Evolutionary conservation across 2,888 invertebrate species (phyloP), one percentile per base, ranked within the genome.

Genomic region (Drosophila histrio): DNA sequence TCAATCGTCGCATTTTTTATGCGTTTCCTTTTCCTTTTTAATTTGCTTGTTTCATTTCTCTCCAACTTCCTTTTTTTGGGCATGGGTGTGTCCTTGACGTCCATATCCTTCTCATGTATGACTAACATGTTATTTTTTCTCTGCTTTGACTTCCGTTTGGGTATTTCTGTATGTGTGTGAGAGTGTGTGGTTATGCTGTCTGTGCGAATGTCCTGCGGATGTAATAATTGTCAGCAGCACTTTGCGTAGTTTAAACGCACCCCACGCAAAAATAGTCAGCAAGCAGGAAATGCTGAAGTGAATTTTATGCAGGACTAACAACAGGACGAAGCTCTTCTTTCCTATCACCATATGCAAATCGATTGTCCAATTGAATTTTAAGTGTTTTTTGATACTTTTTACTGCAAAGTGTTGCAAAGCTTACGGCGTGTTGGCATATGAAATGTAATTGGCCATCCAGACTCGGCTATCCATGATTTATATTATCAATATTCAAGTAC

Each of bases 151-250:
- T 76, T 75, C 72, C 69, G 66, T 59, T 69, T 34, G 11, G 38
- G 32, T 63, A 15, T 32, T 36, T 41, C 34, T 47, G 57, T 63
- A 30, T 50, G 56, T 46, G 53, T 63, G 15, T 19, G 15, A 26
- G 44, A 32, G 46, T 59, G 34, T 60, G 17, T 54, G 50, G 28
- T 19, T 38, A 32, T 49, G 41, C 36, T 58, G 56, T 54, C 47
- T 41, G 38, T 66, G 71, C 58, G 72, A 52, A 67, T 74, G 65
- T 73, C 79, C 71, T 84, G 85, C 87, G 85, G 85, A 87, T 85
- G 83, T 87, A 82, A 85, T 87, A 87, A 85, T 85, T 87, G 85
- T 87, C 87, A 82, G 80, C 70, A 86, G 77, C 86, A 86, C 77
- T 80, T 78, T 77, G 72, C 67, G 78, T 78, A 81, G 82, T 67